Evolutionary conservation across 1,140 invertebrate genomes (phyloP), one percentile per base, ranked within the genome.

Genomic region (Brachionus paranguensis): DNA sequence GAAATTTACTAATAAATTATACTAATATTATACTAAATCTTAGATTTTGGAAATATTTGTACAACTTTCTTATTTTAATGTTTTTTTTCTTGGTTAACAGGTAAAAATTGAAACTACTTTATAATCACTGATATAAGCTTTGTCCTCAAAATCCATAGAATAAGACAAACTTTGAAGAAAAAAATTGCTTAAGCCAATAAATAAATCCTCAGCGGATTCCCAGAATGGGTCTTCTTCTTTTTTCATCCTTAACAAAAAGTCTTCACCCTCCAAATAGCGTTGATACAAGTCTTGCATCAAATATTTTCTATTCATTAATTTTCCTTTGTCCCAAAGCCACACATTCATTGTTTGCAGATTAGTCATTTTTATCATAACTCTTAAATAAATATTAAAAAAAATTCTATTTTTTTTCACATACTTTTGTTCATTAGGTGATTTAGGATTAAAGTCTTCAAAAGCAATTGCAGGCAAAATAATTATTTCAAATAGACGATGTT

Each of bases 301-400:
- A 84, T 88, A 90, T 76, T 88, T 85, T 70, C 89, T 86, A 86
- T 89, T 89, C 85, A 89, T 88, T 78, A 90, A 90, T 83, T 89
- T 89, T 11, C 88, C 89, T 84, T 87, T 85, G 70, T 89, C 89
- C 89, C 89, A 90, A 12, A 89, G 83, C 89, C 89, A 90, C 6
- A 87, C 87, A 83, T 89, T 89, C 3, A 86, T 86, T 85, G 88
- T 90, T 45, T 89, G 83, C 20, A 90, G 84, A 84, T 90, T 88
- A 76, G 87, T 89, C 88, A 90, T 89, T 85, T 89, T 88, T 45
- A 90, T 88, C 88, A 89, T 89, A n/a, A 90, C 89, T 84, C 89
- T 90, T 84, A 50, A 43, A 27, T 5, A 60, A 27, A 45, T 14
- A 64, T 29, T 20, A 14, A 78, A 37, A 64, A 0, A 43, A 78